Percentiles rank a stretch among this genome's conserved stretches.
Evolutionary conservation across 2,113 vertebrate genomes (phyloP).

Genomic region (Rutilus rutilus): DNA sequence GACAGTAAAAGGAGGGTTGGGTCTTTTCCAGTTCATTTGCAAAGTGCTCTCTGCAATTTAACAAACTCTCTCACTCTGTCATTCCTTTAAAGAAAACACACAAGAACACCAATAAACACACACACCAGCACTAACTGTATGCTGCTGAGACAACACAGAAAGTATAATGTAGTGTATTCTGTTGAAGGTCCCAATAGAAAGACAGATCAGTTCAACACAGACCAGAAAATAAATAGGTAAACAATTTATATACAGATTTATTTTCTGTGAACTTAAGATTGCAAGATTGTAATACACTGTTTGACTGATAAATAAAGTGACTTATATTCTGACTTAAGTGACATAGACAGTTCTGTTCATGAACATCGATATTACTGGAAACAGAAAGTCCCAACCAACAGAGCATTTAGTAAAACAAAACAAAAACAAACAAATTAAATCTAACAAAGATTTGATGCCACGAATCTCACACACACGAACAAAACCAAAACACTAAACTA

Average conservation of each 20-base stretch:
- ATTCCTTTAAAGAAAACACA: not conserved
- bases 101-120: not conserved
- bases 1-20: slow-evolving; percentile 62
- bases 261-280: no score
- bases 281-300: not conserved
- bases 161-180: not conserved
- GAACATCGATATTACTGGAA: not conserved
- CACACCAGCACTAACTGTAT: not conserved
- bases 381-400: not conserved
- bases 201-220: no score
- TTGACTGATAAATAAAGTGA: not conserved
- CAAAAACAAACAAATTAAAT: no score
- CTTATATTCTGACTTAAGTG: no score
- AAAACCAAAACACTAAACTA: no score
- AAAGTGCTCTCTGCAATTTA: slow-evolving; percentile 61
- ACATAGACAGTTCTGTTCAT: no score
- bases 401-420: not conserved
- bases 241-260: no score
- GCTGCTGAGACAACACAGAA: not conserved
- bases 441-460: no score
- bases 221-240: no score
- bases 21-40: slow-evolving; percentile 69
- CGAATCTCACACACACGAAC: no score
- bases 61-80: not conserved
- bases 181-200: not conserved